Percentiles rank a stretch among this genome's conserved stretches.
Evolutionary conservation across 1,140 invertebrate genomes (phyloP).

Genomic region (Hormaphis cornu): DNA sequence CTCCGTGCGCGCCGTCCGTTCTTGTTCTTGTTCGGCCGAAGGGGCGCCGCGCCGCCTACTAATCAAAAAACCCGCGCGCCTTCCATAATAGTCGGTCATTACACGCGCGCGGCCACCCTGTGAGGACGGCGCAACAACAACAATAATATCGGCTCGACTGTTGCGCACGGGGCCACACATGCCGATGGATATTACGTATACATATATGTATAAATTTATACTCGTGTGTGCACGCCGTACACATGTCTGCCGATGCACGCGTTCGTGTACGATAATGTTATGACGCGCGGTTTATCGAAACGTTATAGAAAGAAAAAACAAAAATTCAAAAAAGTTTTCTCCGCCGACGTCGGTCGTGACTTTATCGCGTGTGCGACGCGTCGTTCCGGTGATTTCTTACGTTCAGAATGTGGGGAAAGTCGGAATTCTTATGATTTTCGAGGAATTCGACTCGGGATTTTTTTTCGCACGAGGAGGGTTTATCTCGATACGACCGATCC

Average conservation of each 20-base stretch:
- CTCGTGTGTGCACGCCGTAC: too few species aligned
- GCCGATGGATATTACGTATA: too few species aligned
- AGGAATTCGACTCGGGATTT: too few species aligned
- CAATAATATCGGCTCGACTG: background rate
- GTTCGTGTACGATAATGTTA: background rate
- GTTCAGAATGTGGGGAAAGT: too few species aligned
- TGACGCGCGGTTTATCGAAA: constrained; percentile 6
- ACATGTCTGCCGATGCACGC: background rate
- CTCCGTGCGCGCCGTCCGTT: background rate
- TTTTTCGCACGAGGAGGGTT: too few species aligned
- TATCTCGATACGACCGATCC: too few species aligned
- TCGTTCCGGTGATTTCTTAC: too few species aligned
- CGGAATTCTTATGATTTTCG: too few species aligned
- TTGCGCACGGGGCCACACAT: background rate
- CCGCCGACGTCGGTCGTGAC: background rate
- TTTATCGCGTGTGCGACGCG: too few species aligned
- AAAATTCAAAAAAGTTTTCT: too few species aligned
- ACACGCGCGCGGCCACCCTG: constrained; percentile 29
- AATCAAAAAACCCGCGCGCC: constrained; percentile 21
- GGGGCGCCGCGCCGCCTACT: constrained; percentile 26
- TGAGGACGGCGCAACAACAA: constrained; percentile 1
- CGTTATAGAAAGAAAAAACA: constrained; percentile 13
- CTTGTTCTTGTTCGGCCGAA: background rate
- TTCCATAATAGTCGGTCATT: constrained; percentile 22
- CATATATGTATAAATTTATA: too few species aligned